phyloP scores from a whole-genome alignment of 2,797 vertebrate species.

The Labroides dimidiatus region DNA sequence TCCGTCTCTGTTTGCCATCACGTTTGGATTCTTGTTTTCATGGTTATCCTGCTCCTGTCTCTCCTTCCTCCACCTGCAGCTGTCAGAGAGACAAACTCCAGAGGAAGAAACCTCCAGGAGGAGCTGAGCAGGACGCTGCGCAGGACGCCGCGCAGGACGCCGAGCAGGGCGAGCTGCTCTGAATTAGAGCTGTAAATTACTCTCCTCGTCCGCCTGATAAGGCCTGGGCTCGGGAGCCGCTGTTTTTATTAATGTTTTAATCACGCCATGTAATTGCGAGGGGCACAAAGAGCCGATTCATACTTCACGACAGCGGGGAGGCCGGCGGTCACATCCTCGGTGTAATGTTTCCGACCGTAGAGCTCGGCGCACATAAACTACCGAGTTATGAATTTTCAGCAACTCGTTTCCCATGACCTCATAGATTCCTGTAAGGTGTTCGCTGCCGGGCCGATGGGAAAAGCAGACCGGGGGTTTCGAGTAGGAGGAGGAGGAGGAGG shows the following conservation, averaged over 20 bases:
- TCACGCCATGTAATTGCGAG: constrained; percentile 55
- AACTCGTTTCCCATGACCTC: constrained; percentile 81
- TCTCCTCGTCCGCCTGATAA: constrained; percentile 40
- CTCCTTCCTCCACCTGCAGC: no score
- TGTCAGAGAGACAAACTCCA: no score
- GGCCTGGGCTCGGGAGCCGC: constrained; percentile 40
- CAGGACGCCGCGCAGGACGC: not conserved
- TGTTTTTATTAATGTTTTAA: constrained; percentile 71
- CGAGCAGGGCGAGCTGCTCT: constrained; percentile 31
- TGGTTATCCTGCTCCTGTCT: no score
- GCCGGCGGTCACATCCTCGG: constrained; percentile 36
- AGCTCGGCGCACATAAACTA: constrained; percentile 52
- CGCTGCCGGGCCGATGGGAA: constrained; percentile 61
- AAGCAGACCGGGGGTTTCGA: constrained; percentile 64
- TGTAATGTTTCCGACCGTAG: constrained; percentile 57
- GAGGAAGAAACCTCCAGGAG: not conserved
- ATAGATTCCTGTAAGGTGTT: constrained; percentile 81
- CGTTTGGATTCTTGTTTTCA: no score
- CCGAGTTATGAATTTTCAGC: constrained; percentile 60
- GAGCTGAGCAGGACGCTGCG: not conserved
- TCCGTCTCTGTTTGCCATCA: no score
- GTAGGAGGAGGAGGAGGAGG: not conserved
- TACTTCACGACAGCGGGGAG: constrained; percentile 35
- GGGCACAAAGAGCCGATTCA: constrained; percentile 57
- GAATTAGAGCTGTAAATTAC: constrained; percentile 57